Evolutionary conservation across 1,140 invertebrate species (phyloP), one percentile per base, ranked within the genome.

Genomic region (Conopomorpha cramerella): DNA sequence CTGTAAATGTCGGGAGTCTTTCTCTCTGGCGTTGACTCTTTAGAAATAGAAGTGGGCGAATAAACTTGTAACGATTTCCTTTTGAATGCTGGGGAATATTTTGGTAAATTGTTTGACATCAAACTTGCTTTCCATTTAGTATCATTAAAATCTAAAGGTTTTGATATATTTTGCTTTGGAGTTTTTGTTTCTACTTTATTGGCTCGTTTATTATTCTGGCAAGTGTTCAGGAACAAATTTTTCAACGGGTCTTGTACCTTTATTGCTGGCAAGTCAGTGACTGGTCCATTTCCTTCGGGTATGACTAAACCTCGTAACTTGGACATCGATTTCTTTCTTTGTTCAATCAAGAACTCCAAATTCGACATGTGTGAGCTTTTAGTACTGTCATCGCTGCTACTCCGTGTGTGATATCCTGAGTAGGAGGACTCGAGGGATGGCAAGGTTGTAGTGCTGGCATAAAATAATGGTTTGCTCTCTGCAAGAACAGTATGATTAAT

Each of bases 231-330:
- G 18, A 70, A 70, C 15, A 56, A 45, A 38, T 68, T 72, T 13
- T 55, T 50, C 30, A 68, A 33, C 8, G 49, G 49, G 49, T 81
- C 79, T 43, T 77, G 77, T 33, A 89, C 92, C 56, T 89, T 89
- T 36, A 95, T 93, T 76, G 91, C 90, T 1, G 92, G 92, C 36
- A 83, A 74, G 37, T 81, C 71, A 7, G 78, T 50, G 34, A 84
- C 77, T 8, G 82, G 64, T 2, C 54, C 81, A 80, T 57, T 85
- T 78, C 61, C 53, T 56, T 94, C 91, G 3, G 92, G 91, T 51
- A 95, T 94, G 6, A 93, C 88, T 41, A 95, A 67, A 2, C 91
- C 91, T 53, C 90, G 79, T 15, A 95, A 62, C 70, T 94, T 94
- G 2, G 89, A 91, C 53, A 92, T 84, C 14, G 86, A 88, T 50